These are phyloP conservation scores for Calcarius lapponicus DNA, from an alignment of 2,797 vertebrate species.

Conservation along the genomic window DNA sequence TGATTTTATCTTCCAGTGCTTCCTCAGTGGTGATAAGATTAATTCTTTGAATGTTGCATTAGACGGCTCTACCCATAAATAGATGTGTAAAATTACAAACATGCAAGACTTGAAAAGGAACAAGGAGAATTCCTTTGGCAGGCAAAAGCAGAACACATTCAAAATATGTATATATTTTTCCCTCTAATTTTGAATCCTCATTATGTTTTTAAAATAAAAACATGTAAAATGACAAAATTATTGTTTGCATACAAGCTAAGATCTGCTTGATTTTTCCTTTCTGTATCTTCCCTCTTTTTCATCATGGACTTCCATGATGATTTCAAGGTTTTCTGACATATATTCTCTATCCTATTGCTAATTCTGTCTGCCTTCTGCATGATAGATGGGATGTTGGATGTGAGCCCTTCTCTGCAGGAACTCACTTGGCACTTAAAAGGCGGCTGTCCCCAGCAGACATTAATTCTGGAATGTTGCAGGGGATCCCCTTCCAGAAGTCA, in stretches of 20 bases:
- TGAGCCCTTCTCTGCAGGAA: constrained; percentile 30
- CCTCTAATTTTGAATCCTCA: not conserved
- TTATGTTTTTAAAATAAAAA: not conserved
- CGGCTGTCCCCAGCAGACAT: constrained; percentile 38
- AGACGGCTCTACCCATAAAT: not conserved
- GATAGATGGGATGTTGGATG: constrained; percentile 39
- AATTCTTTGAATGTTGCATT: constrained; percentile 46
- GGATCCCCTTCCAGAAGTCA: constrained; percentile 71
- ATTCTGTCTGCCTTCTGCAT: not conserved
- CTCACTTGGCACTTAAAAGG: constrained; percentile 36
- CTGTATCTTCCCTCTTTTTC: not conserved
- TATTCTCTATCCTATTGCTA: not conserved
- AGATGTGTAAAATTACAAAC: constrained; percentile 17
- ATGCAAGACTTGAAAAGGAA: not conserved
- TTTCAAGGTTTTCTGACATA: not conserved
- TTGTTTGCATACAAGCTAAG: not conserved
- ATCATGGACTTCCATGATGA: not conserved
- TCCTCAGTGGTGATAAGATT: constrained; percentile 54
- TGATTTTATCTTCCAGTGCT: constrained; percentile 60
- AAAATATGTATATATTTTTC: not conserved
- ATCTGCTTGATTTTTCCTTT: not conserved
- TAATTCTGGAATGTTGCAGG: constrained; percentile 60
- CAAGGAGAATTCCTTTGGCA: rapidly evolving
- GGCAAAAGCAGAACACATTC: not conserved
- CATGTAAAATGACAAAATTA: not conserved